A percentile compares a stretch with the other conserved stretches of the same genome.
Evolutionary conservation across 2,113 vertebrate species (phyloP).

Genomic region (Protomyctophum bolini): DNA sequence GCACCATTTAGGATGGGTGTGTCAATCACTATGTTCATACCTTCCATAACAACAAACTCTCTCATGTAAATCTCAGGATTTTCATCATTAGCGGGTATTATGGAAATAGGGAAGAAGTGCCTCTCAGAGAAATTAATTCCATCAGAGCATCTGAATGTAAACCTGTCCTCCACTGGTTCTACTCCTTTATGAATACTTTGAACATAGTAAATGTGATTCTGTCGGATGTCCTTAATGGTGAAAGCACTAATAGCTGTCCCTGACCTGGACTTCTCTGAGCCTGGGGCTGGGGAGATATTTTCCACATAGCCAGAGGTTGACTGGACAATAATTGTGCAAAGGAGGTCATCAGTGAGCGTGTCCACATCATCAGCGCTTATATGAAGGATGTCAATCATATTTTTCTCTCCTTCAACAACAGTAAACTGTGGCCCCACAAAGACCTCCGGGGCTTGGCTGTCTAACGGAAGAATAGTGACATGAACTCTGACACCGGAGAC

Average conservation of each 20-base stretch:
- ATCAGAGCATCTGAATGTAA: conserved; percentile 93
- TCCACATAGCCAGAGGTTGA: conserved; percentile 90
- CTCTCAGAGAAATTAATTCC: conserved; percentile 93
- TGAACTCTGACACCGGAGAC: conserved; percentile 88
- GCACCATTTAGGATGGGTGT: conserved; percentile 90
- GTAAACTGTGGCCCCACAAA: conserved; percentile 82
- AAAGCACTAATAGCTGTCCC: conserved; percentile 93
- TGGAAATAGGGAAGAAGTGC: conserved; percentile 88
- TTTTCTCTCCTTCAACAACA: conserved; percentile 87
- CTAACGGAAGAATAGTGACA: conserved; percentile 92
- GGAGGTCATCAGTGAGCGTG: conserved; percentile 87
- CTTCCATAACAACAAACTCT: conserved; percentile 97
- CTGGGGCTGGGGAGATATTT: conserved; percentile 93
- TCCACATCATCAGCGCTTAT: conserved; percentile 86
- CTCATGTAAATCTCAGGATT: conserved; percentile 90
- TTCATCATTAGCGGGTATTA: conserved; percentile 90
- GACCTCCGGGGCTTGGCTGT: conserved; percentile 89
- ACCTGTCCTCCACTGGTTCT: conserved; percentile 93
- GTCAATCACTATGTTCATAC: conserved; percentile 93
- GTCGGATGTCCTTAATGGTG: conserved; percentile 89
- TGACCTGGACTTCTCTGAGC: conserved; percentile 94
- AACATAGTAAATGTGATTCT: conserved; percentile 90
- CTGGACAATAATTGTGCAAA: conserved; percentile 92
- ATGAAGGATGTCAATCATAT: conserved; percentile 79
- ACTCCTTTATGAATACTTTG: conserved; percentile 93